Conservation (phyloP, 1,140 invertebrate species). For the Uloborus diversus region DNA sequence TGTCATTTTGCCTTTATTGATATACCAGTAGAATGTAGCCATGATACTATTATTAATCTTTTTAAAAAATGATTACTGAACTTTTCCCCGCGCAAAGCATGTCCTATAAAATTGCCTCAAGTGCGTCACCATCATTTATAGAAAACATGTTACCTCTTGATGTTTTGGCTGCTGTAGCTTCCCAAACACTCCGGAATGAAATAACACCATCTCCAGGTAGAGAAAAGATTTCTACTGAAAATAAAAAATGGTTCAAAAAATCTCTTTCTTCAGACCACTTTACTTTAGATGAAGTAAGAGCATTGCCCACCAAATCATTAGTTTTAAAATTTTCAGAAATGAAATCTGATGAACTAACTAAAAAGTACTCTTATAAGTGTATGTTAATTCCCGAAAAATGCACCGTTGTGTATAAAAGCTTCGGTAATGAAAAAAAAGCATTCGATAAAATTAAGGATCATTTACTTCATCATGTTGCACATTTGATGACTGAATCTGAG, state of each 20-base stretch:
- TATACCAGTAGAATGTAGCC: neutral
- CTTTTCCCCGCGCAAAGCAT: neutral
- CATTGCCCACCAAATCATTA: neutral
- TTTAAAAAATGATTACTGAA: neutral
- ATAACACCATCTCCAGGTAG: neutral
- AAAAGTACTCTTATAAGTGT: constrained; percentile 3
- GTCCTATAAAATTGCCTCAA: neutral
- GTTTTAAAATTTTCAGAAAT: neutral
- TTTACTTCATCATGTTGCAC: neutral
- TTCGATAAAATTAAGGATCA: neutral
- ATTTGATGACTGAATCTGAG: neutral
- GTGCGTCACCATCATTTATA: neutral
- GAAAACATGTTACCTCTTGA: constrained; percentile 1
- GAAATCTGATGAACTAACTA: neutral
- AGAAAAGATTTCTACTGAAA: neutral
- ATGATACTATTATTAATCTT: neutral
- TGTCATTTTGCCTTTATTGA: neutral
- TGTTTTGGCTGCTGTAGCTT: neutral
- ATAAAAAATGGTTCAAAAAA: neutral
- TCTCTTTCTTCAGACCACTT: neutral
- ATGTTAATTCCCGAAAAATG: neutral
- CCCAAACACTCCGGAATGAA: neutral
- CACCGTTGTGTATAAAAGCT: neutral
- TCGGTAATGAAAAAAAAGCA: constrained; percentile 3
- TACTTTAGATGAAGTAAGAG: neutral